phyloP scores from a whole-genome alignment of 2,113 vertebrate species.

The Cricetomys ansorgei region DNA sequence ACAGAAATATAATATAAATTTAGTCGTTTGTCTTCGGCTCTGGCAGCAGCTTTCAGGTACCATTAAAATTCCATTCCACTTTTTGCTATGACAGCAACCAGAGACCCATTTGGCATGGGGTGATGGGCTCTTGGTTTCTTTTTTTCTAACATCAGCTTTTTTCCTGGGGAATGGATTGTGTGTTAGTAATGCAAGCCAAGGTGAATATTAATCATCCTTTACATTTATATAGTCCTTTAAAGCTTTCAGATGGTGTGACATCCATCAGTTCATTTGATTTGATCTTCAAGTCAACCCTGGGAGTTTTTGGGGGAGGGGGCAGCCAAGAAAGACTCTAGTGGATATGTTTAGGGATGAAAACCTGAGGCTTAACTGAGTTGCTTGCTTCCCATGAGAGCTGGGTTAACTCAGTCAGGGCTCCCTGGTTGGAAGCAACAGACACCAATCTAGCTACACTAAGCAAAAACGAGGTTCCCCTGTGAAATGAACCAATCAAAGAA shows the following conservation, averaged over 20 bases:
- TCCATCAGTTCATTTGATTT: conserved; percentile 31
- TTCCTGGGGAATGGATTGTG: conserved; percentile 22
- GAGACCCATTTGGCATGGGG: conserved; percentile 11
- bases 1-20: conserved; percentile 44
- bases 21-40: conserved; percentile 55
- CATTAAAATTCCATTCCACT: conserved; percentile 45
- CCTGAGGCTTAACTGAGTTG: conserved; percentile 4
- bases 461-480: not conserved
- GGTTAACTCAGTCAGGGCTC: not conserved
- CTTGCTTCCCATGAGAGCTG: not conserved
- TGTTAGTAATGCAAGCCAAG: conserved; percentile 3
- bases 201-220: conserved; percentile 58
- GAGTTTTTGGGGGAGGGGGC: not conserved
- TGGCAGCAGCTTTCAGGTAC: conserved; percentile 37
- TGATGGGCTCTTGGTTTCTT: conserved; percentile 37
- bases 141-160: conserved; percentile 53
- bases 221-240: not conserved
- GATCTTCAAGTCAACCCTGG: conserved; percentile 44
- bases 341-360: conserved; percentile 8
- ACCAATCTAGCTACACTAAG: not conserved
- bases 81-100: conserved; percentile 56
- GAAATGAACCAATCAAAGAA: not conserved
- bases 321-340: not conserved
- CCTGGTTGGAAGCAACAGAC: not conserved
- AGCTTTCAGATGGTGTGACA: not conserved